Evolutionary conservation across 2,113 vertebrate genomes (phyloP), one percentile per base, ranked within the genome.

Genomic region (Bungarus multicinctus): DNA sequence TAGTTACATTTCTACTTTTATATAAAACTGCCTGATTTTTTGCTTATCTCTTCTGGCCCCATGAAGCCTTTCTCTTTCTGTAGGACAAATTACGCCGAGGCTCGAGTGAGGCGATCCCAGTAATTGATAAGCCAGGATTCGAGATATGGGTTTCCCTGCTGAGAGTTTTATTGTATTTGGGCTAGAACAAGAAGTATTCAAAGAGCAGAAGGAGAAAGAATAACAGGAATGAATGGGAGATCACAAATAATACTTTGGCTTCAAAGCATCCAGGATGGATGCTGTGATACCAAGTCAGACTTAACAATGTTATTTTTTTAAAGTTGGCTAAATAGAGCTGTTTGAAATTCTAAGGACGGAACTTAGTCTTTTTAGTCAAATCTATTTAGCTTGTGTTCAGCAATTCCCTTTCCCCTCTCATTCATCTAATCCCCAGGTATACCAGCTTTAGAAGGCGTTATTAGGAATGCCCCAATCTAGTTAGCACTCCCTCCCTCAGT

Each of bases 381-480:
- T 85, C 52, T 91, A 52, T 91, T 92, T 90, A 91, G 90, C 81
- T 93, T 55, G 2, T 64, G 45, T 85, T 89, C 88, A 94, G 89
- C 3, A 2, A 91, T 81, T 94, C 2, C 58, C n/a, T 89, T 93
- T 91, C 27, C 89, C 93, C 18, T 11, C 34, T 92, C 90, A 50
- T 18, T 91, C 94, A 54, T 47, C 60, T 92, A 90, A 89, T 93
- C 87, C 87, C 88, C 88, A 94, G 90, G 91, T 53, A 90, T 0
- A 1, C 58, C 58, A 22, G 12, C 55, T 95, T 90, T 30, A 93
- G 30, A 14, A 91, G 86, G 50, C 89, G 88, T 91, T 94, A 43
- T 86, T 93, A 12, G n/a, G 69, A 10, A 88, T 12, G 88, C 0
- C 8, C 52, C n/a, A 87, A 87, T 89, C 50, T 53, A 4, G 1